These are phyloP conservation scores for Channa striata DNA, from an alignment of 2,797 vertebrate genomes.

Conservation along the genomic window DNA sequence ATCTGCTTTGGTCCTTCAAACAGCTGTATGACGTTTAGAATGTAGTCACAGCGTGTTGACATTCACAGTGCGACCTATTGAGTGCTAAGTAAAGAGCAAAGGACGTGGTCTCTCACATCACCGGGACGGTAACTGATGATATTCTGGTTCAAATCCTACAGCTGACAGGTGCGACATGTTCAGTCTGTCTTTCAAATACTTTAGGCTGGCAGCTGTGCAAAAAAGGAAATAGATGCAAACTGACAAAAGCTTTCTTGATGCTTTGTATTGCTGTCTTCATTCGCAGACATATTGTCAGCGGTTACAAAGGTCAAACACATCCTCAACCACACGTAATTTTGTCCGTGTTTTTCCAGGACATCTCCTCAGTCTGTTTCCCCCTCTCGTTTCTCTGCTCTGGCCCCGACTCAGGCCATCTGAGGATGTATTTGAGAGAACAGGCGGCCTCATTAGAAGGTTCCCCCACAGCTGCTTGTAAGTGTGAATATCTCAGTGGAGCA, in stretches of 20 bases:
- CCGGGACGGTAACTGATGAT: too few species aligned
- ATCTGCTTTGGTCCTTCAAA: too few species aligned
- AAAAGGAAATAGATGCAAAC: too few species aligned
- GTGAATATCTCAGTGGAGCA: conserved; percentile 21
- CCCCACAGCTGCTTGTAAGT: conserved; percentile 23
- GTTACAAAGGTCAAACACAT: conserved; percentile 26
- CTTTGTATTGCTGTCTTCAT: conserved; percentile 29
- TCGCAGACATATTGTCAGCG: conserved; percentile 24
- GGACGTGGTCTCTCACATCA: too few species aligned
- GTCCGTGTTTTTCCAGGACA: conserved; percentile 4
- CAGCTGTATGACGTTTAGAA: too few species aligned
- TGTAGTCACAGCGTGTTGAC: too few species aligned
- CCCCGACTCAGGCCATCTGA: conserved; percentile 27
- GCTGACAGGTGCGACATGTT: too few species aligned
- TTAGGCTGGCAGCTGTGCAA: too few species aligned
- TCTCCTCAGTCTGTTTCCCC: conserved; percentile 7
- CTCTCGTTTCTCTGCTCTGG: conserved; percentile 18
- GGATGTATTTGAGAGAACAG: conserved; percentile 39
- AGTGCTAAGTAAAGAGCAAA: too few species aligned
- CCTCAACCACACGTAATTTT: conserved; percentile 16
- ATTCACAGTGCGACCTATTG: too few species aligned
- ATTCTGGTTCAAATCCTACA: too few species aligned
- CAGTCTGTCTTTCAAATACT: too few species aligned
- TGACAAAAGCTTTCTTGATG: conserved; percentile 18
- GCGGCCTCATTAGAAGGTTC: conserved; percentile 48